Percentiles rank a stretch among this genome's conserved stretches.
Conservation (phyloP, 1,140 invertebrate genomes). For the Drosophila cardini region DNA sequence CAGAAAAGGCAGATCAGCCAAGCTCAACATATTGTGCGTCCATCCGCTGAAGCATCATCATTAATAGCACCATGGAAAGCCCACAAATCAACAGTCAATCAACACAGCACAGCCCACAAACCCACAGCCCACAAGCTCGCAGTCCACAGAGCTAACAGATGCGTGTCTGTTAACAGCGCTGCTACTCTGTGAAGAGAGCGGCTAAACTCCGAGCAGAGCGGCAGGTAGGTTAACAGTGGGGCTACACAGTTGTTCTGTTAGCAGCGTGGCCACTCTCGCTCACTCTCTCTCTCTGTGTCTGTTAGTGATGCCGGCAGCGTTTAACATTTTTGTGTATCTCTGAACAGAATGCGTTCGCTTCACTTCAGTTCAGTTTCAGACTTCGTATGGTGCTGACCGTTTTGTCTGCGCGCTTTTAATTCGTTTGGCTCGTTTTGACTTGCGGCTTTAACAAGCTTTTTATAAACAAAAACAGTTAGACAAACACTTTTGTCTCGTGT, state of each 20-base stretch:
- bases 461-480: slow-evolving; percentile 74
- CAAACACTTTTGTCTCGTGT: slow-evolving; percentile 65
- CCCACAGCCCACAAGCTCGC: slow-evolving; percentile 13
- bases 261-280: slow-evolving; percentile 17
- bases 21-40: slow-evolving; percentile 65
- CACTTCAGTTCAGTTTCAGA: slow-evolving; percentile 67
- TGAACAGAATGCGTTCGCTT: slow-evolving; percentile 18
- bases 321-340: slow-evolving; percentile 71
- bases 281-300: slow-evolving; percentile 21
- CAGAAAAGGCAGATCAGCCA: slow-evolving; percentile 41
- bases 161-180: slow-evolving; percentile 19
- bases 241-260: no score
- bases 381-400: slow-evolving; percentile 70
- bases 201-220: no score
- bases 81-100: slow-evolving; percentile 74
- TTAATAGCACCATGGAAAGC: slow-evolving; percentile 60
- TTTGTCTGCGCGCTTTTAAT: slow-evolving; percentile 1
- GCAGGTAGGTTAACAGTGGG: no score
- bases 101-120: slow-evolving; percentile 55
- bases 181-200: neutral
- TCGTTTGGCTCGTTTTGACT: slow-evolving; percentile 23
- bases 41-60: slow-evolving; percentile 55
- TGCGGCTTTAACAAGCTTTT: slow-evolving; percentile 49
- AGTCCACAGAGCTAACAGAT: slow-evolving; percentile 5
- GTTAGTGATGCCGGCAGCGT: slow-evolving; percentile 43